Evolutionary conservation across 2,113 vertebrate species (phyloP), one percentile per base, ranked within the genome.

Genomic region (Neodon shergylaensis): DNA sequence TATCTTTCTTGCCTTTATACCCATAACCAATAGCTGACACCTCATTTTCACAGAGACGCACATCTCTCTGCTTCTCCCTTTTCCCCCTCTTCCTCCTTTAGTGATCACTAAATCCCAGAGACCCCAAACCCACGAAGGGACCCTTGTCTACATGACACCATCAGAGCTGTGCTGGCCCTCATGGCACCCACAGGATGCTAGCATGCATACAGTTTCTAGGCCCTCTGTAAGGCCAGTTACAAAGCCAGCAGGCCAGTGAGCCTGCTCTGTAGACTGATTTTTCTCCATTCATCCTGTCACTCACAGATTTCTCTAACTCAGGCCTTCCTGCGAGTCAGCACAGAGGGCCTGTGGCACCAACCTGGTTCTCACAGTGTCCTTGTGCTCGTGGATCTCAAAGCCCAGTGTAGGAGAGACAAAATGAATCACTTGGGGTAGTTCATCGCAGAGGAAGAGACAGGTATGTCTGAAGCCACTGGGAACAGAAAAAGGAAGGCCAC

Each of bases 211-310:
- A 42, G 74, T 42, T 87, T 26, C 74, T 63, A 83, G 52, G 44
- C 63, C 39, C 39, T 96, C 47, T 13, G 61, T 26, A 47, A 76
- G 54, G 66, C 26, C 52, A 88, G 49, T 33, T 61, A 92, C 16
- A 61, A 89, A 17, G 65, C 17, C 54, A 61, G 17, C 49, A 92
- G 65, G 22, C 13, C 11, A 47, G 58, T 47, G 82, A 77, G 44
- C 19, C 10, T 31, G 63, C 21, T 92, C 91, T 88, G 82, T 44
- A 78, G 78, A 52, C 42, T 73, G 24, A 47, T 94, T 49, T 81
- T 95, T 54, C 44, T 85, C 66, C 79, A 74, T 81, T 94, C 88
- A 82, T 21, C 74, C 66, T 39, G 92, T 89, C 49, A 78, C 84
- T 93, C 68, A 65, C 63, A 61, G 81, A 79, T 94, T 83, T 58